A percentile compares a stretch with the other conserved stretches of the same genome.
Conservation (phyloP, 2,113 vertebrate genomes). For the Dissostichus mawsoni region DNA sequence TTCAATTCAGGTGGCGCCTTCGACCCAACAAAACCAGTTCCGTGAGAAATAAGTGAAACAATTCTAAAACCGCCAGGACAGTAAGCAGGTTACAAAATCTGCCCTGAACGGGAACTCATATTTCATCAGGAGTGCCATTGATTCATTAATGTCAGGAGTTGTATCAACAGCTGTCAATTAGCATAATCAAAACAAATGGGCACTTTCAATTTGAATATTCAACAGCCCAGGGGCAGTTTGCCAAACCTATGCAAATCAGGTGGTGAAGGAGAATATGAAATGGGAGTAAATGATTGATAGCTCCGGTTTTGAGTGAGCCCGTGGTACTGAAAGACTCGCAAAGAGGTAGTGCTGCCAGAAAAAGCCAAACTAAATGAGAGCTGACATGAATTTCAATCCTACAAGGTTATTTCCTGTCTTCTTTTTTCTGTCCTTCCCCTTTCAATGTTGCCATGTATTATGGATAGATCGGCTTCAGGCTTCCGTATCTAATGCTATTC, state of each 20-base stretch:
- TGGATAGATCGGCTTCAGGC: constrained; percentile 22
- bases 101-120: constrained; percentile 51
- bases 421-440: not conserved
- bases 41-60: not conserved
- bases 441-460: constrained; percentile 1
- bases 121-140: constrained; percentile 62
- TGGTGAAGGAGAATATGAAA: constrained; percentile 38
- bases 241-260: constrained; percentile 56
- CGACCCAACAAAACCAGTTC: not conserved
- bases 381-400: constrained; percentile 5
- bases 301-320: constrained; percentile 15
- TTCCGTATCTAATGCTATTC: not conserved
- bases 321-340: not conserved
- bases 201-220: constrained; percentile 64
- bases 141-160: constrained; percentile 69
- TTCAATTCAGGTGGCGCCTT: not conserved
- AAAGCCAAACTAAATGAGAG: constrained; percentile 26
- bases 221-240: constrained; percentile 55
- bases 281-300: constrained; percentile 50
- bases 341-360: constrained; percentile 12
- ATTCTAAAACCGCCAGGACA: not conserved
- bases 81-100: not conserved
- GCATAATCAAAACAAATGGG: constrained; percentile 74
- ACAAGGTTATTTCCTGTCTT: constrained; percentile 19
- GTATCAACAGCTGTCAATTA: constrained; percentile 74